Base-by-base conservation (phyloP, 2,888 invertebrate genomes). In the Mamestra brassicae region DNA sequence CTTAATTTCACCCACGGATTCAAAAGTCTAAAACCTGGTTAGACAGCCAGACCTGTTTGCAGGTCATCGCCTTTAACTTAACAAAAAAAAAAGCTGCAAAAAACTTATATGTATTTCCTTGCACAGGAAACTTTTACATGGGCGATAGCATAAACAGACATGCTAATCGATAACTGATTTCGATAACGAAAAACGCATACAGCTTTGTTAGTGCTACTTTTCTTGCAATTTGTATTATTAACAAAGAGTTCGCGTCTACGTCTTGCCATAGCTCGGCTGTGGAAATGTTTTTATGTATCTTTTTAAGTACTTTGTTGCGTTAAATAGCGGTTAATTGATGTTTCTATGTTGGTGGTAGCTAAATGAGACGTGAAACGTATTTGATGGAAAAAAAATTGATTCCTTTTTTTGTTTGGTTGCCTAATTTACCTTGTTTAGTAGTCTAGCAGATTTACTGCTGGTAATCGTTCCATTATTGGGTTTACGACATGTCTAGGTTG, bases 281-380 rank as follows among this genome's bases (percentile, higher is more conserved):
- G n/a, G 38, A 69, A 47, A 38, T 73, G 45, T 60, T 63, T 62
- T 64, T 74, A 65, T 63, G 63, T 57, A 42, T 63, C 13, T 77
- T 80, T 72, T 83, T 68, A 26, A 26, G 13, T 67, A 47, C 38
- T 65, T 34, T 47, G 17, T 54, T 55, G 64, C 71, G 78, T 80
- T 87, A 85, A 83, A 74, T 74, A 77, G 62, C 76, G 57, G 74
- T 78, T 89, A 88, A 88, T 86, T 87, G 85, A 83, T 84, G 87
- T 79, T 83, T 85, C 81, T 76, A 81, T 83, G 81, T 71, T 71
- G 57, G 38, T 38, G 54, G 75, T 70, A 45, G 45, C 45, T 75
- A 81, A 79, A 70, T 77, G 67, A 72, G 75, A 74, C 76, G 71
- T 74, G 75, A 64, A 68, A 13, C 66, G 57, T 69, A 69, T 60